Evolutionary conservation across 2,888 invertebrate species (phyloP).

Genomic region (Vesta saturnalis): DNA sequence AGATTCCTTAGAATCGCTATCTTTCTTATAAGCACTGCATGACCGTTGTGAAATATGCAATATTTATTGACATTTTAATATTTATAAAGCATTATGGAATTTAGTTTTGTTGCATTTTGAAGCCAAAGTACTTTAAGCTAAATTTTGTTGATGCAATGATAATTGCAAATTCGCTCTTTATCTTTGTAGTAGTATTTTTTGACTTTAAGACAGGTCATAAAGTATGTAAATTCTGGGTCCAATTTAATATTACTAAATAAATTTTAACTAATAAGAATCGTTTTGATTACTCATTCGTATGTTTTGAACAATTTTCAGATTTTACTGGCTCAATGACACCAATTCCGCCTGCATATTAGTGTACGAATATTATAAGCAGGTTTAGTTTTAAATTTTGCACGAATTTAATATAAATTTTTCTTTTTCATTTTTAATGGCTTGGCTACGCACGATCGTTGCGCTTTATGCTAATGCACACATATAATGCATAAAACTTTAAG

Average conservation of each 20-base stretch:
- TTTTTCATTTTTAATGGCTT: constrained; percentile 54
- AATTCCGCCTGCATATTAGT: constrained; percentile 58
- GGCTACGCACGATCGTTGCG: constrained; percentile 53
- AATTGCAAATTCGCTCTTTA: constrained; percentile 21
- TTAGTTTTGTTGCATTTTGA: constrained; percentile 31
- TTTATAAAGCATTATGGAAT: constrained; percentile 21
- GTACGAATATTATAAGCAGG: constrained; percentile 49
- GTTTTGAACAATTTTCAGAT: constrained; percentile 57
- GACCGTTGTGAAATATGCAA: constrained; percentile 36
- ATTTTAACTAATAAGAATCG: constrained; percentile 43
- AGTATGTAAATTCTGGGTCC: constrained; percentile 51
- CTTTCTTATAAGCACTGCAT: constrained; percentile 57
- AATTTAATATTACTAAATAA: constrained; percentile 50
- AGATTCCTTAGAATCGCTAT: constrained; percentile 63
- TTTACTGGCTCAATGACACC: constrained; percentile 62
- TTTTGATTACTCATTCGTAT: constrained; percentile 49
- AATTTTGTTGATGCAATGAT: constrained; percentile 21
- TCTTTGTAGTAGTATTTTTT: constrained; percentile 27
- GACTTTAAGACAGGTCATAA: constrained; percentile 21
- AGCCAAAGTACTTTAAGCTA: constrained; percentile 30
- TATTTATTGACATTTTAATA: constrained; percentile 31
- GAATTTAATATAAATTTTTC: constrained; percentile 48
- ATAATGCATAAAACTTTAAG: constrained; percentile 44
- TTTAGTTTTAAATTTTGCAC: constrained; percentile 50
- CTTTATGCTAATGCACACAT: constrained; percentile 52